A percentile compares a stretch with the other conserved stretches of the same genome.
These are phyloP conservation scores for Falco peregrinus DNA, from an alignment of 2,797 vertebrate species.

Conservation along the genomic window DNA sequence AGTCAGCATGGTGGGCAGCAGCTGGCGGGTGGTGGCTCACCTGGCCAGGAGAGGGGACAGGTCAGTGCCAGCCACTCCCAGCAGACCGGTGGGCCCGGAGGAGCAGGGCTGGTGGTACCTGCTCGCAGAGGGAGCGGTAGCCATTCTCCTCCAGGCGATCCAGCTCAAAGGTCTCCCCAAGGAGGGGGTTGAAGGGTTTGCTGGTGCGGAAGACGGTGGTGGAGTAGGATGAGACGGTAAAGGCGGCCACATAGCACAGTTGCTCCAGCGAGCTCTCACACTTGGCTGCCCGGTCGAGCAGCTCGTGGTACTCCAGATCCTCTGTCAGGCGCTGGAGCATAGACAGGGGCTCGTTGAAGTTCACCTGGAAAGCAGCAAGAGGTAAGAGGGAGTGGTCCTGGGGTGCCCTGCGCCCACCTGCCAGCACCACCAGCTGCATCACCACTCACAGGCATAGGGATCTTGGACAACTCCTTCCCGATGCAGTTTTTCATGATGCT, in stretches of 20 bases:
- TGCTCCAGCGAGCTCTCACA: conserved; percentile 92
- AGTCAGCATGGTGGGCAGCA: conserved; percentile 91
- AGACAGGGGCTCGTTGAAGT: conserved; percentile 95
- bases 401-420: fast-evolving
- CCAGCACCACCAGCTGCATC: fast-evolving
- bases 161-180: conserved; percentile 95
- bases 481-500: conserved; percentile 99
- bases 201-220: conserved; percentile 95
- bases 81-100: fast-evolving
- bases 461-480: conserved; percentile 95
- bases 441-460: conserved; percentile 91
- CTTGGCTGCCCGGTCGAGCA: conserved; percentile 88
- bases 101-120: conserved; percentile 70
- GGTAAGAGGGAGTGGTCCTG: fast-evolving
- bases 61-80: fast-evolving
- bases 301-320: conserved; percentile 93
- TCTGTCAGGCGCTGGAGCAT: conserved; percentile 96
- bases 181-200: conserved; percentile 95
- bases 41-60: conserved; percentile 58
- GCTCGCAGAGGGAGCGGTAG: conserved; percentile 94
- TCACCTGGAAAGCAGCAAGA: conserved; percentile 79
- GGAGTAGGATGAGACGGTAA: conserved; percentile 95
- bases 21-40: conserved; percentile 97
- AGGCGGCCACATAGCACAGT: conserved; percentile 94
- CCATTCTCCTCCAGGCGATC: conserved; percentile 89